Conservation (phyloP, 2,888 invertebrate genomes). For the Eledona agricola region DNA sequence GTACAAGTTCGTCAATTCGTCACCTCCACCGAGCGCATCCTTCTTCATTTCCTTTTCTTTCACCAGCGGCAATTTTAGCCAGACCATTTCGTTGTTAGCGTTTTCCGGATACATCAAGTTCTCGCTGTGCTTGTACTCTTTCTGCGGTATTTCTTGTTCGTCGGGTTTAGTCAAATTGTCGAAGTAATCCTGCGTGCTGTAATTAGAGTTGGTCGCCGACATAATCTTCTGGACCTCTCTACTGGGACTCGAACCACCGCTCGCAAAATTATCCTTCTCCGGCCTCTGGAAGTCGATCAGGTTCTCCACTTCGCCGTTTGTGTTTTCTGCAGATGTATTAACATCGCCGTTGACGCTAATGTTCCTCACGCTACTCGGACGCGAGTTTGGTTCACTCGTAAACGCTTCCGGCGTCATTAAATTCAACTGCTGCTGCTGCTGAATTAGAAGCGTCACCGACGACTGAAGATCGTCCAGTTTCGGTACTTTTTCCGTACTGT, state of each 20-base stretch:
- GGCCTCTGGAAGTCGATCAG: slow-evolving; percentile 54
- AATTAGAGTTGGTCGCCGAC: slow-evolving; percentile 68
- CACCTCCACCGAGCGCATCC: slow-evolving; percentile 41
- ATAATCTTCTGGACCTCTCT: slow-evolving; percentile 90
- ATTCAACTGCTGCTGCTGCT: slow-evolving; percentile 66
- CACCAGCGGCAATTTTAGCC: slow-evolving; percentile 51
- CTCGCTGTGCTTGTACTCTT: slow-evolving; percentile 36
- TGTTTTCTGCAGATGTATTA: slow-evolving; percentile 10
- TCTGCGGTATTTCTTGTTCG: slow-evolving; percentile 35
- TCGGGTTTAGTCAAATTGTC: slow-evolving; percentile 53
- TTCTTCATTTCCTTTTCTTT: slow-evolving; percentile 46
- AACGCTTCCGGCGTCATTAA: slow-evolving; percentile 92
- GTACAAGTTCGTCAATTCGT: slow-evolving; percentile 34
- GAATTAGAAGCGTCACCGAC: slow-evolving; percentile 58
- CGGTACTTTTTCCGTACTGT: slow-evolving; percentile 48
- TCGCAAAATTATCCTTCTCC: slow-evolving; percentile 67
- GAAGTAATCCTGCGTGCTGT: slow-evolving; percentile 56
- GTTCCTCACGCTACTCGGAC: slow-evolving; percentile 58
- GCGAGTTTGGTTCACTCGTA: slow-evolving; percentile 57
- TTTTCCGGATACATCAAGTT: slow-evolving; percentile 37
- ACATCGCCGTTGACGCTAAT: slow-evolving; percentile 19
- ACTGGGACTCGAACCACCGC: slow-evolving; percentile 90
- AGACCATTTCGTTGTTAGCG: slow-evolving; percentile 39
- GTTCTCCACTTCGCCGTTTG: slow-evolving; percentile 46
- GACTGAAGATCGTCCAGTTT: slow-evolving; percentile 58